Evolutionary conservation across 2,888 invertebrate genomes (phyloP).

Genomic region (Cantharis rustica): DNA sequence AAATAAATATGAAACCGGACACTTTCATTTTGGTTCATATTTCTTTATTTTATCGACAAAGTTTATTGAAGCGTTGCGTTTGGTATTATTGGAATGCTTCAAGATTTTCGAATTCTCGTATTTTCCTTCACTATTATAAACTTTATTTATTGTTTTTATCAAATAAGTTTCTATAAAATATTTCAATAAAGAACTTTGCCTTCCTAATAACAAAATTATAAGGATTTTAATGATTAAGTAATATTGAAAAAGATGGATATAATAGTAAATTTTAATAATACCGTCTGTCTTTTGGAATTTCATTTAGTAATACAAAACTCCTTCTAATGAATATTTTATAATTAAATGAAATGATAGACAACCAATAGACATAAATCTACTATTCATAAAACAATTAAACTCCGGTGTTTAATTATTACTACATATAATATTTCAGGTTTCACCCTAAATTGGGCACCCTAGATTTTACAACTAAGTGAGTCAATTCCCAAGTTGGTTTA

Average conservation of each 20-base stretch:
- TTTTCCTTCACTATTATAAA: constrained; percentile 22
- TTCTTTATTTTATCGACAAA: constrained; percentile 26
- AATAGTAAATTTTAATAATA: neutral
- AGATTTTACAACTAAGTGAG: neutral
- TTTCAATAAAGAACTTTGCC: neutral
- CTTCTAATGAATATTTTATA: neutral
- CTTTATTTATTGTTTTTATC: constrained; percentile 20
- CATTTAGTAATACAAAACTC: neutral
- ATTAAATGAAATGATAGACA: no score
- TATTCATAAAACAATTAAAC: no score
- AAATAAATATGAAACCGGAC: constrained; percentile 20
- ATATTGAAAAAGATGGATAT: neutral
- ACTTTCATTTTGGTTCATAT: constrained; percentile 26
- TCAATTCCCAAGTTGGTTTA: neutral
- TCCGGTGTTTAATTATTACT: neutral
- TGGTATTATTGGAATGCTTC: constrained; percentile 26
- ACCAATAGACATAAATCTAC: no score
- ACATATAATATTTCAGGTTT: neutral
- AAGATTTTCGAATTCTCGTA: constrained; percentile 19
- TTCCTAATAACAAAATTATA: neutral
- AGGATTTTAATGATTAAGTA: neutral
- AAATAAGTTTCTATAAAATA: constrained; percentile 11
- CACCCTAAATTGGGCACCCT: neutral
- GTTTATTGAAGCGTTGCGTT: constrained; percentile 30
- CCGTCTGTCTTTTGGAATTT: neutral